phyloP scores from a whole-genome alignment of 2,113 vertebrate genomes.

The Phaethon lepturus region DNA sequence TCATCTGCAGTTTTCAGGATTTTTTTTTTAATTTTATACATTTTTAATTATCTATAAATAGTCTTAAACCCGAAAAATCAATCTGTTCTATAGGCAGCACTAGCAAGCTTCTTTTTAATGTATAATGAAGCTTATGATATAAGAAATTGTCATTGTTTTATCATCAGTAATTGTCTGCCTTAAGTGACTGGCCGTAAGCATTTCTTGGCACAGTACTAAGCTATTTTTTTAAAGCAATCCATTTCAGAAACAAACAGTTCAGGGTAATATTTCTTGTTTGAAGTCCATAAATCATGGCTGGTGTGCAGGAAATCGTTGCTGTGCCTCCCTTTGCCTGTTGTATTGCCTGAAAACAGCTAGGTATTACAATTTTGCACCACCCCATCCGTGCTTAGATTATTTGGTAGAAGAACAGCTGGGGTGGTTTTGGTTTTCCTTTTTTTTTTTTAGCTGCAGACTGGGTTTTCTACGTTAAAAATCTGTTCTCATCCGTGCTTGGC shows the following conservation, averaged over 20 bases:
- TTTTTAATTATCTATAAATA: background rate
- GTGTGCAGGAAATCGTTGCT: background rate
- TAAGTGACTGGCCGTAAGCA: fast-evolving
- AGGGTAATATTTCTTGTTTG: background rate
- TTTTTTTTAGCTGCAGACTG: background rate
- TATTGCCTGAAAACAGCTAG: background rate
- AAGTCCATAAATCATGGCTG: background rate
- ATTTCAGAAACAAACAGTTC: background rate
- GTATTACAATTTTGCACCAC: background rate
- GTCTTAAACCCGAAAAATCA: background rate
- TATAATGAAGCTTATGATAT: fast-evolving
- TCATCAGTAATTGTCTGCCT: background rate
- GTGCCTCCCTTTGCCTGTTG: background rate
- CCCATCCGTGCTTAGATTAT: background rate
- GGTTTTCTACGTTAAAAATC: background rate
- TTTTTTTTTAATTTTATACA: background rate
- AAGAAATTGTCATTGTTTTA: background rate
- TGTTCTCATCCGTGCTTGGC: background rate
- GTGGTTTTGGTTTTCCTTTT: background rate
- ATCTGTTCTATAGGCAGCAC: background rate
- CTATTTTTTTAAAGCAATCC: background rate
- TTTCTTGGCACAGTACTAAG: background rate
- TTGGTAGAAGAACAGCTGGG: background rate
- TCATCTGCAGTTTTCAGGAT: background rate
- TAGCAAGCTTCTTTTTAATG: background rate